phyloP scores from a whole-genome alignment of 2,113 vertebrate species.

The Climacteris rufus region DNA sequence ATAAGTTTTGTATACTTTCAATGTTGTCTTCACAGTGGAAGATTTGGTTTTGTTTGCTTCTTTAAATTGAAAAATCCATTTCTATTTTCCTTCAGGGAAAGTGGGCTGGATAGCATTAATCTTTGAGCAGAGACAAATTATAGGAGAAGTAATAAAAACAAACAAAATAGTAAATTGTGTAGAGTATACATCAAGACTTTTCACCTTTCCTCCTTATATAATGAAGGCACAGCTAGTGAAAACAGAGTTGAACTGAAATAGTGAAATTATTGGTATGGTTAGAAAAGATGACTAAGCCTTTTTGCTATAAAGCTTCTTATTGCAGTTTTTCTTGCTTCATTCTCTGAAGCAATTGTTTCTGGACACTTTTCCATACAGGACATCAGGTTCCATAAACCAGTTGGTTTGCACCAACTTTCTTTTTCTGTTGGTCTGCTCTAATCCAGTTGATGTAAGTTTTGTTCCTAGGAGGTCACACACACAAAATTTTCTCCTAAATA shows the following conservation, averaged over 20 bases:
- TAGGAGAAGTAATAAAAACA: slow-evolving; percentile 19
- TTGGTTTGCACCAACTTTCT: not conserved
- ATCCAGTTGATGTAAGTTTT: not conserved
- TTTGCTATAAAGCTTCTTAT: not conserved
- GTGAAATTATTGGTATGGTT: not conserved
- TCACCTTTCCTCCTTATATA: not conserved
- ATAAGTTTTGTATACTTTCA: not conserved
- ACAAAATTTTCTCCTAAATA: not conserved
- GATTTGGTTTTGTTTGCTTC: not conserved
- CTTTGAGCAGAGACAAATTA: not conserved
- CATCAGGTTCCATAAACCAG: not conserved
- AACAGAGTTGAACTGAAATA: not conserved
- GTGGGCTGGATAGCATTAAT: not conserved
- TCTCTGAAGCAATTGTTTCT: not conserved
- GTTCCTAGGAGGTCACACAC: not conserved
- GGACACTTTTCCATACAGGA: not conserved
- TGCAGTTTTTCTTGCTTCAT: not conserved
- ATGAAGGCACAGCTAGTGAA: not conserved
- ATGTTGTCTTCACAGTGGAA: not conserved
- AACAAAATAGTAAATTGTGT: not conserved
- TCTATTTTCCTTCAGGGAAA: slow-evolving; percentile 18
- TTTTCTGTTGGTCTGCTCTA: not conserved
- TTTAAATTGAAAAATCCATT: slow-evolving; percentile 45
- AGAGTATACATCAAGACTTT: not conserved
- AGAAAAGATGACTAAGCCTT: not conserved